These are phyloP conservation scores for Lophius americanus DNA, from an alignment of 2,797 vertebrate genomes.

Conservation along the genomic window DNA sequence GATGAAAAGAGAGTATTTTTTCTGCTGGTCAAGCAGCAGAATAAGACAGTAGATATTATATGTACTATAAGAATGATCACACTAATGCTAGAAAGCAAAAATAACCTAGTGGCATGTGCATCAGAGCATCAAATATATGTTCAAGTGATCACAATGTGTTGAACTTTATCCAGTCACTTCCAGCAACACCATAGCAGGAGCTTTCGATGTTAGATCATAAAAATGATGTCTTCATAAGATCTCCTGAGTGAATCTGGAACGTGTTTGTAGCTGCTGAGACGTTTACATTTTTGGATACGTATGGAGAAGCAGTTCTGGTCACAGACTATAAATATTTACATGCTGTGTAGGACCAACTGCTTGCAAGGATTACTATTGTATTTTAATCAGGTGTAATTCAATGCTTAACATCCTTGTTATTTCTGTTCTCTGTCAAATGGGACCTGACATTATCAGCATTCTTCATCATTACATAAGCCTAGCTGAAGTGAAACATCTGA, in stretches of 20 bases:
- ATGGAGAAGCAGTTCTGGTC: conserved; percentile 5
- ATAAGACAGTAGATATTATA: too few species aligned
- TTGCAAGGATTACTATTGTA: conserved; percentile 37
- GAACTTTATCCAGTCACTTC: background rate
- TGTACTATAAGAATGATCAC: background rate
- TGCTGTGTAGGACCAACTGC: conserved; percentile 17
- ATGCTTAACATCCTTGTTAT: conserved; percentile 20
- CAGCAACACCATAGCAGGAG: too few species aligned
- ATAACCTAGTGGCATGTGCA: background rate
- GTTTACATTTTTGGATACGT: conserved; percentile 25
- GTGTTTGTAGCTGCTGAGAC: conserved; percentile 10
- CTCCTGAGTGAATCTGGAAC: conserved; percentile 15
- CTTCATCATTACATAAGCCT: too few species aligned
- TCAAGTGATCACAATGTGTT: background rate
- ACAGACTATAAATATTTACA: conserved; percentile 54
- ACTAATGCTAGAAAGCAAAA: background rate
- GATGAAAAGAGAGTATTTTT: background rate
- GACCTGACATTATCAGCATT: too few species aligned
- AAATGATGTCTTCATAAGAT: conserved; percentile 2
- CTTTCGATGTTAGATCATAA: background rate
- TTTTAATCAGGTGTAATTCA: conserved; percentile 33
- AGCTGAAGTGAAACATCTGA: too few species aligned
- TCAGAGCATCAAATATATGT: background rate
- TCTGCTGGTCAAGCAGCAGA: too few species aligned
- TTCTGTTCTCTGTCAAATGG: conserved; percentile 1